phyloP scores from a whole-genome alignment of 1,140 invertebrate genomes.

The Dolichoris vasculosae region DNA sequence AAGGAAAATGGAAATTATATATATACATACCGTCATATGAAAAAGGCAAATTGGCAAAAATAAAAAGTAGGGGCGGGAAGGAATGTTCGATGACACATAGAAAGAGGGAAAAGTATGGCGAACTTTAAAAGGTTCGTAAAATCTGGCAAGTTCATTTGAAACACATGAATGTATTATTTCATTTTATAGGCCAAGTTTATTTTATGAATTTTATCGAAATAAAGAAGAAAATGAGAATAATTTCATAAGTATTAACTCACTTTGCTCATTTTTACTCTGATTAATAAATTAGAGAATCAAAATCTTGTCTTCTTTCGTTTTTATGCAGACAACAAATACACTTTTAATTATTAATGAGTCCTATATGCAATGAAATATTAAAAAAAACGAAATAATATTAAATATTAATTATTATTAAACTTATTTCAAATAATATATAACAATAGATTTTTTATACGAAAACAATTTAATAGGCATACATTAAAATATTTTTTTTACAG shows the following conservation, averaged over 20 bases:
- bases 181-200: conserved; percentile 35
- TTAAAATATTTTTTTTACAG: too few relatives aligned
- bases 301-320: too few relatives aligned
- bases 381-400: too few relatives aligned
- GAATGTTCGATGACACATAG: background rate
- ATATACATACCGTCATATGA: background rate
- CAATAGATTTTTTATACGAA: too few relatives aligned
- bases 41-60: background rate
- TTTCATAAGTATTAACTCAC: background rate
- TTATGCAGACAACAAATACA: too few relatives aligned
- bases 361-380: too few relatives aligned
- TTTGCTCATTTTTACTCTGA: conserved; percentile 2
- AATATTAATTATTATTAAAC: too few relatives aligned
- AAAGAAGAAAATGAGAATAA: background rate
- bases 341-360: too few relatives aligned
- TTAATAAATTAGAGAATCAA: conserved; percentile 41
- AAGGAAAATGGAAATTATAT: background rate
- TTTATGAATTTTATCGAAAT: conserved; percentile 18
- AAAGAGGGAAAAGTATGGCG: conserved; percentile 4
- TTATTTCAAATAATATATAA: too few relatives aligned
- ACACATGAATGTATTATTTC: conserved; percentile 44
- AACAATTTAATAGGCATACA: too few relatives aligned
- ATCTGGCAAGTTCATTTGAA: conserved; percentile 49
- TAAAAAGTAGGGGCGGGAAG: background rate
- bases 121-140: conserved; percentile 56